Conservation (phyloP, 2,113 vertebrate genomes). For the Oreochromis aureus region DNA sequence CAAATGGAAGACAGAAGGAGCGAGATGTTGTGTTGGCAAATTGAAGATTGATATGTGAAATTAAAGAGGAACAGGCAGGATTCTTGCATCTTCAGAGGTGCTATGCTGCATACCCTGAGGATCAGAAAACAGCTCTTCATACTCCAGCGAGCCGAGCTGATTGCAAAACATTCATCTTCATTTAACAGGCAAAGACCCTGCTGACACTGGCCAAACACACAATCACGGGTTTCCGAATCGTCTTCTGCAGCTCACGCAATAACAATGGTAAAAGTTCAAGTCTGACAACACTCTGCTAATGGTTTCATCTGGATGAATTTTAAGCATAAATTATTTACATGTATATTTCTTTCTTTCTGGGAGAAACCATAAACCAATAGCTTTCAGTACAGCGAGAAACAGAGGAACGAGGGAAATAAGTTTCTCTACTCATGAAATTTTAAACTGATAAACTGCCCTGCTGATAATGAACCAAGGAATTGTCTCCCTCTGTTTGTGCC, state of each 20-base stretch:
- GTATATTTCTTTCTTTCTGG: neutral
- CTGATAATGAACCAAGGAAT: neutral
- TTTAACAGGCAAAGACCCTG: constrained; percentile 46
- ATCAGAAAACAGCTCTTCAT: constrained; percentile 42
- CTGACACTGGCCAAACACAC: neutral
- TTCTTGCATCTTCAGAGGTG: constrained; percentile 20
- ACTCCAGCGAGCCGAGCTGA: constrained; percentile 41
- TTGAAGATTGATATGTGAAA: neutral
- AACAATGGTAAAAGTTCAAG: neutral
- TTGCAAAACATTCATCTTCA: constrained; percentile 65
- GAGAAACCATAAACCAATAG: neutral
- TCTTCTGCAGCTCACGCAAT: neutral
- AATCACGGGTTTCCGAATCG: neutral
- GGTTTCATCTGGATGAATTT: neutral
- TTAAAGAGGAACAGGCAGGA: neutral
- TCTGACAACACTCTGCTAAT: neutral
- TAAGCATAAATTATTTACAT: neutral
- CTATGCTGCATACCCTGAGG: constrained; percentile 17
- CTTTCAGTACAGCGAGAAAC: neutral
- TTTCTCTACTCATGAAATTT: constrained; percentile 6
- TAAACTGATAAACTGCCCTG: neutral
- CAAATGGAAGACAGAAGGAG: neutral
- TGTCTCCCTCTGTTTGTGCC: neutral
- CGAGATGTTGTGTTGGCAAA: neutral
- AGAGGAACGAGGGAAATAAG: neutral